Base-by-base conservation (phyloP, 2,113 vertebrate genomes). In the Todiramphus chloris region DNA sequence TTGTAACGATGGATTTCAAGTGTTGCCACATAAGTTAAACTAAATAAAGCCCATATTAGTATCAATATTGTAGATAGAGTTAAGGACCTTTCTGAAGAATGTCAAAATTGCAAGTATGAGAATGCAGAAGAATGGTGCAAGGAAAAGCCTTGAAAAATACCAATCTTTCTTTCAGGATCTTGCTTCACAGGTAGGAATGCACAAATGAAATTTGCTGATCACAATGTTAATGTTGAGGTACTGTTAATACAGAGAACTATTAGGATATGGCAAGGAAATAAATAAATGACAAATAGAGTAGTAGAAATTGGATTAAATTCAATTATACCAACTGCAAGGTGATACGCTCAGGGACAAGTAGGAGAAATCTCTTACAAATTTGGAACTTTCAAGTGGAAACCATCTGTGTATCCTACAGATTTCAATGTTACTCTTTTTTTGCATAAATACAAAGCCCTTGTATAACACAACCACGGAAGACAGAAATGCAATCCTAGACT, bases 321-420 rank as follows among this genome's bases (percentile, higher is more conserved):
- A 94, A 73, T 91, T 93, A 85, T 28, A 69, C 53, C 68, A 91
- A 80, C 74, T 79, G 81, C 82, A 94, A 95, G 84, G 91, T 93
- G 93, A 87, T 77, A 82, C 79, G 74, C 41, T 82, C 39, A 66
- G 87, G 74, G 56, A 89, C 62, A 82, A 94, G 48, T 10, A 95
- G 27, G 66, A 93, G 62, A 91, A 96, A 89, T 84, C 35, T 91
- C 83, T 75, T 20, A 91, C 18, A 91, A 96, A 93, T 44, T 66
- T 48, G 55, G 70, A 91, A 94, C 66, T 95, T 96, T 85, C 78
- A 94, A 88, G 90, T 35, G n/a, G 74, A 93, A 96, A 95, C n/a
- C 37, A 76, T 81, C 17, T 11, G 27, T 85, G 41, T 62, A 72
- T 20, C 30, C 48, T 68, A 83, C 35, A 91, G 73, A 72, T 27